Base-by-base conservation (phyloP, 2,113 vertebrate genomes). In the Myocastor coypus region DNA sequence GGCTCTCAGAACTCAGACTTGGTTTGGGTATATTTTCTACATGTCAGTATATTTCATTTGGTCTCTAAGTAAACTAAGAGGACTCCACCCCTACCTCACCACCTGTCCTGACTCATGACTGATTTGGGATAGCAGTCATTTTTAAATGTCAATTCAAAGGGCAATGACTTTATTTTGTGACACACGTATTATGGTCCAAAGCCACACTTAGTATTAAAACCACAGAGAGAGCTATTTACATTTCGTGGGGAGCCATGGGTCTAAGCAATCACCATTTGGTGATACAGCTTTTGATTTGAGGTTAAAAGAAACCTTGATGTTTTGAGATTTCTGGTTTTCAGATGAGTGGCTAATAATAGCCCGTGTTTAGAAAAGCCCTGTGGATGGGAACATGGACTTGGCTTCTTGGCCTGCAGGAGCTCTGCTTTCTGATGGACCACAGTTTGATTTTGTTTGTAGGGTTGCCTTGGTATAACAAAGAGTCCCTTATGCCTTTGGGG, bases 361-460 rank as follows among this genome's bases (percentile, higher is more conserved):
- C 71, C 30, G 30, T 42, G 95, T 90, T 89, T 55, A 81, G 57
- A 89, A 93, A 68, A 69, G 30, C 14, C 16, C 0, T 83, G 71
- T 64, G 37, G 50, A 59, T 0, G 4, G 71, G 83, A 89, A 64
- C 34, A 14, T 66, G 55, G 10, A 52, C 86, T 92, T 96, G 91
- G 94, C 83, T 82, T 88, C 64, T 17, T 3, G 5, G n/a, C 64
- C 22, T 42, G 64, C 83, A 91, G 32, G 71, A 55, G 19, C 68
- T 55, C 78, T 86, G 78, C 73, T 87, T 86, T 81, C 34, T 80
- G 75, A 55, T 80, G 87, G 93, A 84, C 87, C 94, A 92, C 92
- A 93, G 93, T 57, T 86, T 93, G 77, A 89, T 66, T 95, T 97
- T 96, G 94, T 96, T 97, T 96, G 89, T 63, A 71, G 95, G 82